phyloP scores from a whole-genome alignment of 1,140 invertebrate genomes.

The Pseudoatta argentina region DNA sequence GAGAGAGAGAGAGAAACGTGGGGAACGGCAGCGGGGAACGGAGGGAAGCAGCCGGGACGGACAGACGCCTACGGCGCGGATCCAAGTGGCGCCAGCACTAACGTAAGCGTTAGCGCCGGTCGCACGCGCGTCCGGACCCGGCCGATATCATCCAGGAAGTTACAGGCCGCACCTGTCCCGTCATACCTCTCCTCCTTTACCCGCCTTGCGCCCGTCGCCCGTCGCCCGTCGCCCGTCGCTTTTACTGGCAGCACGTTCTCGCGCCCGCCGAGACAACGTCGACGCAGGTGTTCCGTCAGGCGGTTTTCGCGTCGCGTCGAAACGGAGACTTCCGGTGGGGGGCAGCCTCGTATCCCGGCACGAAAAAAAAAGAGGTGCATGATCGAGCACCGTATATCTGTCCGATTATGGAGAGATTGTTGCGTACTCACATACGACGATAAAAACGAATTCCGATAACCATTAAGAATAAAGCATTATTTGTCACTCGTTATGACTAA shows the following conservation, averaged over 20 bases:
- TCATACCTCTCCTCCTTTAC: conserved; percentile 64
- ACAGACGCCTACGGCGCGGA: conserved; percentile 75
- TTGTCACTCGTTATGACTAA: neutral
- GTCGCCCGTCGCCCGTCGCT: neutral
- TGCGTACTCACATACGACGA: neutral
- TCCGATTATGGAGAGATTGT: neutral
- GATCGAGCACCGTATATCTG: conserved; percentile 30
- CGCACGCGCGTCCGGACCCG: conserved; percentile 68
- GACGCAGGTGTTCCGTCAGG: conserved; percentile 57
- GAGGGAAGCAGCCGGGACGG: conserved; percentile 60
- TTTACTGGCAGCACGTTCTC: conserved; percentile 10
- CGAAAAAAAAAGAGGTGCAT: neutral
- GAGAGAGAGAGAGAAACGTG: neutral
- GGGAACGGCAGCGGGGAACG: neutral
- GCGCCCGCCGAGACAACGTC: conserved; percentile 28
- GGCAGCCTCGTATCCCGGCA: conserved; percentile 4
- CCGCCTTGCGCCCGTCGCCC: conserved; percentile 30
- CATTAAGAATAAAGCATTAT: neutral
- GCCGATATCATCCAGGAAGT: conserved; percentile 79
- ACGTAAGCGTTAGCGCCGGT: conserved; percentile 75
- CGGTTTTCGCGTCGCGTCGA: conserved; percentile 25
- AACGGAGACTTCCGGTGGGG: conserved; percentile 63
- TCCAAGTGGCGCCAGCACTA: conserved; percentile 76
- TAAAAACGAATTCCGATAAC: neutral
- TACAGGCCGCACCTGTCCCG: conserved; percentile 78